These are phyloP conservation scores for Drosophila pandora DNA, from an alignment of 1,140 invertebrate species.

Conservation along the genomic window DNA sequence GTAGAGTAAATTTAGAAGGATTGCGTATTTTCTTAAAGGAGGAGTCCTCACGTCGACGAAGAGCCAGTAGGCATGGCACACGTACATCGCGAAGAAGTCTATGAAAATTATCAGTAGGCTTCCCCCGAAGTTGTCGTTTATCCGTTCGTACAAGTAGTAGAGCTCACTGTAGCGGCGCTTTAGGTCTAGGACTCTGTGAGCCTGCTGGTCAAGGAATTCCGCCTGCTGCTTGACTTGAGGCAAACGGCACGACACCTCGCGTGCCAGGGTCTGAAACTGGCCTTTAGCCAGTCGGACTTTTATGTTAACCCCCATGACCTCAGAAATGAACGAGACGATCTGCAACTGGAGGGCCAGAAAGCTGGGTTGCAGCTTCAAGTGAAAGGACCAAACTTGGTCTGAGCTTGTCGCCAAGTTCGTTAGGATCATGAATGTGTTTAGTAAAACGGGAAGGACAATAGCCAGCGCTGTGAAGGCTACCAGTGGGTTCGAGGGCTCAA, in stretches of 20 bases:
- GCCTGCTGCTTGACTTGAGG: constrained; percentile 5
- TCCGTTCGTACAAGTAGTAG: constrained; percentile 17
- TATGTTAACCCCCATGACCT: constrained; percentile 48
- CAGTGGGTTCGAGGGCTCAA: constrained; percentile 1
- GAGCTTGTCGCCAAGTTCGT: not conserved
- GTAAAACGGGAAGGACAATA: constrained; percentile 21
- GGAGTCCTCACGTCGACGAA: constrained; percentile 20
- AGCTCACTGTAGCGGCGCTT: constrained; percentile 52
- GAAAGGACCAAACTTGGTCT: not conserved
- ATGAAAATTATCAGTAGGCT: constrained; percentile 62
- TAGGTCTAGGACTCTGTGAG: constrained; percentile 4
- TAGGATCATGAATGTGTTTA: constrained; percentile 7
- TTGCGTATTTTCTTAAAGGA: not conserved
- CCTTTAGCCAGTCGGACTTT: constrained; percentile 6
- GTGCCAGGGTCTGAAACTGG: constrained; percentile 27
- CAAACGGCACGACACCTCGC: constrained; percentile 11
- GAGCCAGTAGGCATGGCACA: constrained; percentile 68
- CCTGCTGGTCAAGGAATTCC: constrained; percentile 4
- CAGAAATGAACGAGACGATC: constrained; percentile 43
- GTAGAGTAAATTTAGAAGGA: constrained; percentile 23
- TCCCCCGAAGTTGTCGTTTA: constrained; percentile 51
- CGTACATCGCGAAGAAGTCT: constrained; percentile 51
- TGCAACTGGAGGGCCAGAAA: constrained; percentile 52
- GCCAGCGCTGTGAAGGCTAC: constrained; percentile 9
- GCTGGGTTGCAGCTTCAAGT: constrained; percentile 34